Base-by-base conservation (phyloP, 2,113 vertebrate species). In the Odontesthes bonariensis region DNA sequence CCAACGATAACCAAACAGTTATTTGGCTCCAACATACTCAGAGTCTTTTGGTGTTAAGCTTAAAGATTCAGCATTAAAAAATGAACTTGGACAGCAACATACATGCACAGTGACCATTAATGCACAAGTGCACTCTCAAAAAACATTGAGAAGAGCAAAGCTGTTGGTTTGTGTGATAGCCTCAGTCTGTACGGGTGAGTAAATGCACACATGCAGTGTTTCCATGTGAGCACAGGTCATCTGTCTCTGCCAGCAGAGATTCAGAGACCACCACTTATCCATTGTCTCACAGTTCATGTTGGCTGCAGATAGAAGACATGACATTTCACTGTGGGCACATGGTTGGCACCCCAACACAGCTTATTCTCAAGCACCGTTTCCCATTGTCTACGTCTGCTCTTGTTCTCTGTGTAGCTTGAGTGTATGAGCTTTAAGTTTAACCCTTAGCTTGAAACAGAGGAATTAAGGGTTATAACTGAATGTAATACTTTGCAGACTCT, bases 201-300 rank as follows among this genome's bases (percentile, higher is more conserved):
- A 16, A 9, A 32, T 17, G 4, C 6, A 38, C 61, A 46, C 33
- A 31, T 68, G 5, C 20, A 57, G 6, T 52, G 32, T 20, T 32
- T 69, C 62, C 38, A 67, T 69, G 73, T 70, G 57, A 75, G 75
- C 58, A 38, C 7, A 22, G 76, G 55, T 79, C 35, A 16, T 44
- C 23, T 55, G 64, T 52, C 67, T 71, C 31, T 79, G 83, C 71
- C 69, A 67, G 70, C 66, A 55, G 9, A 35, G 56, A 76, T 32
- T 31, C 40, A 66, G 42, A 61, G 40, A 46, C 60, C 69, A 67
- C 65, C 60, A 4, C 56, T 77, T 61, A 23, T 22, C 57, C 47
- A 51, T 77, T 77, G 75, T 86, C 49, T 79, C 65, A 22, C 20
- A 3, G 66, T 23, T 22, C 57, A 47, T 5, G 9, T 10, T 69